These are phyloP conservation scores for Microcebus griseorufus DNA, from an alignment of 2,113 vertebrate species.

Conservation along the genomic window DNA sequence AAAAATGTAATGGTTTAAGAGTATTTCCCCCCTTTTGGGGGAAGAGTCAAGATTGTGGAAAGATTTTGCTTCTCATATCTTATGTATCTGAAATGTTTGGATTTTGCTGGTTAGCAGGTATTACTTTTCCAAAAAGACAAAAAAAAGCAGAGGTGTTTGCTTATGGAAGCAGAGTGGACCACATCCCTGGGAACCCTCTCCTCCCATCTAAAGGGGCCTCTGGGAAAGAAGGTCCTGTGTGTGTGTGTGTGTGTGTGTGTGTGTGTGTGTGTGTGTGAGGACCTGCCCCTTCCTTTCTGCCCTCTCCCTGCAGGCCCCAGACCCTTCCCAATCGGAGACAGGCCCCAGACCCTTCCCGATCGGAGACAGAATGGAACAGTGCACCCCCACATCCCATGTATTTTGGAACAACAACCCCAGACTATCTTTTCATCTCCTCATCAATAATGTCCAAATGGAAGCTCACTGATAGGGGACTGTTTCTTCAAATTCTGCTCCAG, in stretches of 20 bases:
- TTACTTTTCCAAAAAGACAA: neutral
- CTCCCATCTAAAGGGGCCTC: neutral
- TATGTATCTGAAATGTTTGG: neutral
- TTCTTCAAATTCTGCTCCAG: constrained; percentile 43
- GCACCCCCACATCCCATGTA: neutral
- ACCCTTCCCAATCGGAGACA: rapidly evolving
- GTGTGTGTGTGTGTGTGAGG: too few species aligned
- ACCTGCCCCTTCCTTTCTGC: neutral
- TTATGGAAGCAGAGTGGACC: neutral
- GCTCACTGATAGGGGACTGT: neutral
- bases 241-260: neutral
- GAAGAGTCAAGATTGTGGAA: neutral
- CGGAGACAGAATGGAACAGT: neutral
- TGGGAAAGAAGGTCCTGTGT: neutral
- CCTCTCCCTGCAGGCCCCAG: too few species aligned
- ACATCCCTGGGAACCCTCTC: too few species aligned
- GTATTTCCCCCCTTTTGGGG: neutral
- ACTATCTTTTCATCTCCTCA: constrained; percentile 39
- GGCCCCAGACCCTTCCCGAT: too few species aligned
- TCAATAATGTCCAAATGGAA: constrained; percentile 34
- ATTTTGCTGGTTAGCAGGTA: neutral
- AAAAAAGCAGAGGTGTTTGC: neutral
- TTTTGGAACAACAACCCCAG: neutral
- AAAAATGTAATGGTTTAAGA: neutral
- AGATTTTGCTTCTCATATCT: neutral